These are phyloP conservation scores for Podabrus alpinus DNA, from an alignment of 2,888 invertebrate species.

Conservation along the genomic window DNA sequence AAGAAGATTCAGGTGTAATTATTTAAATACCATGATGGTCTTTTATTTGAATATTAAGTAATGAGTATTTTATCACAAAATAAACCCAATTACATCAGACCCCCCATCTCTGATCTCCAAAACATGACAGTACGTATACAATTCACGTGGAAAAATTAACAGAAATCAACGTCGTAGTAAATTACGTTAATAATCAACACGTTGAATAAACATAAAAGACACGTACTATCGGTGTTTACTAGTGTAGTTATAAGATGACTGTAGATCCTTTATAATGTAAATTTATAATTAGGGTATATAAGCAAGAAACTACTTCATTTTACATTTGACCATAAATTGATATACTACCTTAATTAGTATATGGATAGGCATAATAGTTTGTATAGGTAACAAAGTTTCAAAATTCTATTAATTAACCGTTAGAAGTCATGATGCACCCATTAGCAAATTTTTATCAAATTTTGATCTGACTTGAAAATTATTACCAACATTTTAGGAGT, in stretches of 20 bases:
- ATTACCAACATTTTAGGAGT: not conserved
- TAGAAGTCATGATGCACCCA: not conserved
- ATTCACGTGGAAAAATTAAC: no score
- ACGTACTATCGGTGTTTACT: not conserved
- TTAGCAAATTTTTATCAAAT: no score
- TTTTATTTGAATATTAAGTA: no score
- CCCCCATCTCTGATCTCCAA: no score
- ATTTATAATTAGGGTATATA: not conserved
- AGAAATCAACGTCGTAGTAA: no score
- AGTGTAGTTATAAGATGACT: not conserved
- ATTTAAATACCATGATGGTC: no score
- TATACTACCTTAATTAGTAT: not conserved
- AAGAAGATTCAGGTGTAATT: no score
- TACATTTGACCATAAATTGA: not conserved
- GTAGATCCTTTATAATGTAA: not conserved
- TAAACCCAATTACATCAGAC: no score
- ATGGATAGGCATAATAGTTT: no score
- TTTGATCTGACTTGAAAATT: no score
- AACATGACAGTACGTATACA: no score
- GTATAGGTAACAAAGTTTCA: not conserved
- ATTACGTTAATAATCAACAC: not conserved
- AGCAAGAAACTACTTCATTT: not conserved
- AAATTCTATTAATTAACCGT: not conserved
- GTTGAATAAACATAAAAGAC: not conserved
- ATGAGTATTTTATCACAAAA: no score